Evolutionary conservation across 2,113 vertebrate species (phyloP).

Genomic region (Ellobius talpinus): DNA sequence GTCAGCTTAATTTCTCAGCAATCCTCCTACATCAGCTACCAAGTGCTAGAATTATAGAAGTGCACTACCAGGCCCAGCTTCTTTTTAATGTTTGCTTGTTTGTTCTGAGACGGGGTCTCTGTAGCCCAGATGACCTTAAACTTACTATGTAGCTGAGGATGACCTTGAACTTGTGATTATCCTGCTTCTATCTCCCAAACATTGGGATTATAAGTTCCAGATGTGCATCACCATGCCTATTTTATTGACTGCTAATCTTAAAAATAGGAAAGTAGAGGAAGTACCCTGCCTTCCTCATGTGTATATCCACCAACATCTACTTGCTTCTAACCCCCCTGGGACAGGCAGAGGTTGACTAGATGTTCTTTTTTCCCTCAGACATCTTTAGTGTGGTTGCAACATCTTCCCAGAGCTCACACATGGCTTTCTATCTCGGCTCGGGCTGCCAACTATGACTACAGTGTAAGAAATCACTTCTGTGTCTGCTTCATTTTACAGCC

Average conservation of each 20-base stretch:
- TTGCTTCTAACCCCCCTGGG: neutral
- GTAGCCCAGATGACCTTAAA: neutral
- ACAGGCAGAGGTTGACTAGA: neutral
- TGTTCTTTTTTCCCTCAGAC: neutral
- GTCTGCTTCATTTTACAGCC: conserved; percentile 5
- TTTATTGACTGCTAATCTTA: conserved; percentile 26
- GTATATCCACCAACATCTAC: neutral
- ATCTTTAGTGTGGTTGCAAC: neutral
- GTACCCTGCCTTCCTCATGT: neutral
- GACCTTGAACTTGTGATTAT: neutral
- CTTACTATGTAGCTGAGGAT: neutral
- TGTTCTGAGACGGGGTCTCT: neutral
- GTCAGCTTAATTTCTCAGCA: neutral
- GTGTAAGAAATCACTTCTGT: neutral
- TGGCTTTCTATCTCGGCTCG: neutral
- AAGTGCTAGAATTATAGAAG: neutral
- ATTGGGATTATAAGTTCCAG: neutral
- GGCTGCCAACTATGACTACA: conserved; percentile 5
- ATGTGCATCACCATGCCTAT: neutral
- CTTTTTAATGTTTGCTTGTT: neutral
- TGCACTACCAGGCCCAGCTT: neutral
- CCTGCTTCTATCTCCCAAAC: neutral
- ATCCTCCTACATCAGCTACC: neutral
- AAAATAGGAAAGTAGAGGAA: conserved; percentile 13
- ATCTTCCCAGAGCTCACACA: neutral